phyloP scores from a whole-genome alignment of 2,797 vertebrate species.

The Lutjanus argentimaculatus region DNA sequence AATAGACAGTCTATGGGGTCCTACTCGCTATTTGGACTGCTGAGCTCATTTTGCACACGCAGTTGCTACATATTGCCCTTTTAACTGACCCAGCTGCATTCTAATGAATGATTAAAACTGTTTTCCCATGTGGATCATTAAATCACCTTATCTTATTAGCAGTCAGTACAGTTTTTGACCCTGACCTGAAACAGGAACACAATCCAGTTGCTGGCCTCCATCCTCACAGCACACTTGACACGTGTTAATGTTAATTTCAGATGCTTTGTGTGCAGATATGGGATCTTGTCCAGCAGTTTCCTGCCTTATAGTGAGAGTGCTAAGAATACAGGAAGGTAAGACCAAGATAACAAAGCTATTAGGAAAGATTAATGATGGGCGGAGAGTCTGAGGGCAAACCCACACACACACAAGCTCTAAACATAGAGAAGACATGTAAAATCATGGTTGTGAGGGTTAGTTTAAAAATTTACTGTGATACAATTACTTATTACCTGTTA shows the following conservation, averaged over 20 bases:
- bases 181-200: constrained; percentile 11
- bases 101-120: not conserved
- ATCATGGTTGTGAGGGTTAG: too few relatives aligned
- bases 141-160: constrained; percentile 15
- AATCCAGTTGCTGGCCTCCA: not conserved
- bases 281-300: constrained; percentile 40
- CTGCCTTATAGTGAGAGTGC: constrained; percentile 19
- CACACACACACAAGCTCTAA: not conserved
- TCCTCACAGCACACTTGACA: constrained; percentile 14
- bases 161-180: constrained; percentile 3
- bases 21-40: too few relatives aligned
- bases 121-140: not conserved
- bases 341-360: constrained; percentile 45
- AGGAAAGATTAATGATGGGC: constrained; percentile 21
- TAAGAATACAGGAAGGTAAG: constrained; percentile 47
- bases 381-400: not conserved
- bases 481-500: too few relatives aligned
- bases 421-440: not conserved
- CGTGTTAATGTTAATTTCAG: constrained; percentile 55
- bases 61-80: not conserved
- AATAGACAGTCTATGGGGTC: too few relatives aligned
- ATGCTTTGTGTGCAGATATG: constrained; percentile 27
- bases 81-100: constrained; percentile 4
- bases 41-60: too few relatives aligned
- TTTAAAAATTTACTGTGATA: too few relatives aligned